Conservation (phyloP, 2,888 invertebrate species). For the Homarus gammarus region DNA sequence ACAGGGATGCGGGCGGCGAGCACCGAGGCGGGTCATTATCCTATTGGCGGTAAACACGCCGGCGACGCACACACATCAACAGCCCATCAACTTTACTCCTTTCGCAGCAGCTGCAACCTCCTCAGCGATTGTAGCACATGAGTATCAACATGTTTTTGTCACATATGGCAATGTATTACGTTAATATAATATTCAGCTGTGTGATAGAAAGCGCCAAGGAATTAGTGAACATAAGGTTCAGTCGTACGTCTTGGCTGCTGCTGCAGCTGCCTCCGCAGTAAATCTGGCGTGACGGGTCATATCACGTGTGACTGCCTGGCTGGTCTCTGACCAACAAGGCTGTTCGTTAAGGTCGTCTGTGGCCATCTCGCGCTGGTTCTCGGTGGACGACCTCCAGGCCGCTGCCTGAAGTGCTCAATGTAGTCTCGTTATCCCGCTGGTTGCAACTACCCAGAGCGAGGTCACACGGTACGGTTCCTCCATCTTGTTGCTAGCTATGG, state of each 20-base stretch:
- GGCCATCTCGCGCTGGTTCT: neutral
- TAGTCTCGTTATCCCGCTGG: neutral
- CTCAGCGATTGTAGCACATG: neutral
- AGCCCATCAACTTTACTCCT: conserved; percentile 30
- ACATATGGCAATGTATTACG: no score
- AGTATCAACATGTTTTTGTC: no score
- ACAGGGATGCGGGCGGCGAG: neutral
- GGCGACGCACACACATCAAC: conserved; percentile 39
- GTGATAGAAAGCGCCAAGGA: neutral
- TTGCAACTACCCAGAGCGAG: neutral
- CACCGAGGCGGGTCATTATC: neutral
- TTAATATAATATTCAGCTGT: no score
- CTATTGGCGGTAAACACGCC: neutral
- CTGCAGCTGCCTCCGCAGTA: neutral
- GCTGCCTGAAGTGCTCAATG: neutral
- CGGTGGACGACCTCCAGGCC: neutral
- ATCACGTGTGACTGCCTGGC: neutral
- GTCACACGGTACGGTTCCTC: neutral
- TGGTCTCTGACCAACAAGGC: neutral
- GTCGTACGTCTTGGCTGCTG: neutral
- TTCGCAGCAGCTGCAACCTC: neutral
- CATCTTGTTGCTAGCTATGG: neutral
- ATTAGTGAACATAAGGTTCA: no score
- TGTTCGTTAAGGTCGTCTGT: neutral
- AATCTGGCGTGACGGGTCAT: conserved; percentile 6